Percentiles rank a stretch among this genome's conserved stretches.
These are phyloP conservation scores for Apis florea DNA, from an alignment of 1,140 invertebrate genomes.

Conservation along the genomic window DNA sequence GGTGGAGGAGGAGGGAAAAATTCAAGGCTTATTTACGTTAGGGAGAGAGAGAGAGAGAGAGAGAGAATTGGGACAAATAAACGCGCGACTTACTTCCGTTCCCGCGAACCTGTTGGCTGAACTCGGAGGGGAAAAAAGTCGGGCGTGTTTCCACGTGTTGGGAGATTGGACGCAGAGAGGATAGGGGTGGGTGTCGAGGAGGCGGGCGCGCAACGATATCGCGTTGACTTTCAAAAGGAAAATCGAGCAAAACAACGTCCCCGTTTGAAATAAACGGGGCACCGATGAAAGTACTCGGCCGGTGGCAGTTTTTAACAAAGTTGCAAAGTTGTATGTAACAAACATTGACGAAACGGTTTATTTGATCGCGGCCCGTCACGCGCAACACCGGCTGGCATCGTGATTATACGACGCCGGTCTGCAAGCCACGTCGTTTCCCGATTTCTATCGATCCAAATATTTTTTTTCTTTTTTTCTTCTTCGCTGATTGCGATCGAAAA, in stretches of 20 bases:
- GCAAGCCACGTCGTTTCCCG: no score
- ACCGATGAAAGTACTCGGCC: not conserved
- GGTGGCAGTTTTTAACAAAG: conserved; percentile 30
- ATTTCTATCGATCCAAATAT: no score
- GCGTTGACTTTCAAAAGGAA: conserved; percentile 7
- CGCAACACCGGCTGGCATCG: not conserved
- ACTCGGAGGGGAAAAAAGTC: not conserved
- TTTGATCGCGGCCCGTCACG: conserved; percentile 13
- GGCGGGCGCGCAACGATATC: not conserved
- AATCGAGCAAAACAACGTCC: conserved; percentile 4
- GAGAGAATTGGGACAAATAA: conserved; percentile 4
- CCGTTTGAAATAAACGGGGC: not conserved
- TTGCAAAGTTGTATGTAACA: not conserved
- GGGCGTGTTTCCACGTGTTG: not conserved
- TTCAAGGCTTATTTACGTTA: not conserved
- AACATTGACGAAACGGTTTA: conserved; percentile 12
- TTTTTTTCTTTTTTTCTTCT: no score
- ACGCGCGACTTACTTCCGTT: not conserved
- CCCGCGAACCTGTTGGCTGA: not conserved
- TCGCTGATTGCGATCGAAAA: not conserved
- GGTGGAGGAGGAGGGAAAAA: not conserved
- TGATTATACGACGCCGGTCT: conserved; percentile 14
- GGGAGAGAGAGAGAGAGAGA: not conserved
- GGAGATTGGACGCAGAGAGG: no score
- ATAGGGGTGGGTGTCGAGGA: not conserved